phyloP scores from a whole-genome alignment of 2,888 invertebrate species.

The Perizoma flavofasciatum region DNA sequence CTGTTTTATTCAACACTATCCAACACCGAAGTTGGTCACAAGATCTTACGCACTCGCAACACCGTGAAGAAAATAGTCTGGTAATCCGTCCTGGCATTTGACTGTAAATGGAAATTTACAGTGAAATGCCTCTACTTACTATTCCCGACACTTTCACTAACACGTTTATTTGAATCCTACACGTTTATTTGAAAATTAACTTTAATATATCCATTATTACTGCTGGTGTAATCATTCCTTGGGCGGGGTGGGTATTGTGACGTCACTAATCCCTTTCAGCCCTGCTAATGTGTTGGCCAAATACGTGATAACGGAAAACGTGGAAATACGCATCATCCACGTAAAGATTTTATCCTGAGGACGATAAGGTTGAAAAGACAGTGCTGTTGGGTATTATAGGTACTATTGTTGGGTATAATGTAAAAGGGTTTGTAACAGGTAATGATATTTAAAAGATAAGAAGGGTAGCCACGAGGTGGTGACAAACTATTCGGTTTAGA shows the following conservation, averaged over 20 bases:
- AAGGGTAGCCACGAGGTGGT: neutral
- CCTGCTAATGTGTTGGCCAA: conserved; percentile 13
- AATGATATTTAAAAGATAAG: conserved; percentile 6
- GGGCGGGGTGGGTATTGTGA: conserved; percentile 5
- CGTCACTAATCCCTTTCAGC: conserved; percentile 18
- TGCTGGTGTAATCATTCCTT: conserved; percentile 2
- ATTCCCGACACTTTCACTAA: too few relatives aligned
- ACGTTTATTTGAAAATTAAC: conserved; percentile 1
- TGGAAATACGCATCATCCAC: conserved; percentile 13
- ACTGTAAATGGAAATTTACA: too few relatives aligned
- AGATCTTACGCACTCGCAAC: too few relatives aligned
- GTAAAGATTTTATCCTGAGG: neutral
- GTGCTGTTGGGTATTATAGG: neutral
- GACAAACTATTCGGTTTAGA: neutral
- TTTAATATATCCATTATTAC: conserved; percentile 1
- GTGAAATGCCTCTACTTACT: too few relatives aligned
- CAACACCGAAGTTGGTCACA: too few relatives aligned
- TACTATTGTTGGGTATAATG: too few relatives aligned
- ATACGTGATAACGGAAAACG: conserved; percentile 21
- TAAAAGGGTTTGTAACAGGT: too few relatives aligned
- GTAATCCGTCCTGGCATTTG: too few relatives aligned
- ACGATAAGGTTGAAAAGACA: neutral
- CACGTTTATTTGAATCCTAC: too few relatives aligned
- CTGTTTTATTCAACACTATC: too few relatives aligned
- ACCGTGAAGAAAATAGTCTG: too few relatives aligned